A percentile compares a stretch with the other conserved stretches of the same genome.
These are phyloP conservation scores for Drosophila lacicola DNA, from an alignment of 2,888 invertebrate genomes.

Conservation along the genomic window DNA sequence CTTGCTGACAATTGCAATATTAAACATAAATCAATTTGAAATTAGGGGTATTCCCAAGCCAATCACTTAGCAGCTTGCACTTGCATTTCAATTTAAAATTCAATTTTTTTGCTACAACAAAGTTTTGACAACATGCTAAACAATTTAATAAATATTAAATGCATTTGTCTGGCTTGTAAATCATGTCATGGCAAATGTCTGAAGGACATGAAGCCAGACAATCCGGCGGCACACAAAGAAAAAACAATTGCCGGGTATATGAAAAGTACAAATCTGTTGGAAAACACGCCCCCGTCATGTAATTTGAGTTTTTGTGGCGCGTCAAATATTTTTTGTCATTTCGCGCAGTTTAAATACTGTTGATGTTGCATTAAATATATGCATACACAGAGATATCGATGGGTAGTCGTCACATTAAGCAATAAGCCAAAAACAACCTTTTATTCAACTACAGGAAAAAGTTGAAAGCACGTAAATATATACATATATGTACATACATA, in stretches of 20 bases:
- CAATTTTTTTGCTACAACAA: slow-evolving; percentile 15
- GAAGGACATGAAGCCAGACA: slow-evolving; percentile 39
- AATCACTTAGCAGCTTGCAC: not conserved
- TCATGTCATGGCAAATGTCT: not conserved
- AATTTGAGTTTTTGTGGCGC: slow-evolving; percentile 27
- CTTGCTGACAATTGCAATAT: not conserved
- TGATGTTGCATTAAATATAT: slow-evolving; percentile 49
- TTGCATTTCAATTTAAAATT: slow-evolving; percentile 18
- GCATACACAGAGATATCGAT: slow-evolving; percentile 31
- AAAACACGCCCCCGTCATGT: slow-evolving; percentile 19
- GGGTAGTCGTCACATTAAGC: slow-evolving; percentile 21
- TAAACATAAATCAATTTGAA: not conserved
- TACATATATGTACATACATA: slow-evolving; percentile 14
- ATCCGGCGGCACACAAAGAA: slow-evolving; percentile 15
- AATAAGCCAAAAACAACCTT: slow-evolving; percentile 23
- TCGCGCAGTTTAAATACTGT: slow-evolving; percentile 25
- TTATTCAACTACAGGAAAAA: slow-evolving; percentile 36
- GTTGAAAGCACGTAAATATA: slow-evolving; percentile 53
- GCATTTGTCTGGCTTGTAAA: slow-evolving; percentile 6
- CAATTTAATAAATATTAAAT: slow-evolving; percentile 35
- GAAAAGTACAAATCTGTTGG: slow-evolving; percentile 37
- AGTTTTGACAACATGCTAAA: slow-evolving; percentile 26
- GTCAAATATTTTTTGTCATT: slow-evolving; percentile 1
- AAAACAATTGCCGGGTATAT: slow-evolving; percentile 14
- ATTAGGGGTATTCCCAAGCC: slow-evolving; percentile 11